Evolutionary conservation across 1,140 invertebrate species (phyloP), one percentile per base, ranked within the genome.

Genomic region (Uloborus diversus): DNA sequence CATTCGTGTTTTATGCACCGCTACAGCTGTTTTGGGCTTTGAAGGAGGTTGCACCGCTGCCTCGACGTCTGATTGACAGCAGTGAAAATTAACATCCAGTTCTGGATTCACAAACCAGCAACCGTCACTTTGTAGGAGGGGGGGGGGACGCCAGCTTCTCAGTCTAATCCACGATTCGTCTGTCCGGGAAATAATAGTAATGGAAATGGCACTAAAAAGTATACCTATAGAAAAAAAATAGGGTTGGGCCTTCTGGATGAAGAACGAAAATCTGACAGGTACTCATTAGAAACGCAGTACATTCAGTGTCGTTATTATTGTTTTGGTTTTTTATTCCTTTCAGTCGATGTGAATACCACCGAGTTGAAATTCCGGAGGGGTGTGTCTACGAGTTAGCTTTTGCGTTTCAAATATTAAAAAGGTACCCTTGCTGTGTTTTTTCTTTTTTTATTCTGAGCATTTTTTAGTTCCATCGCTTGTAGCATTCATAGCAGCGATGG

Each of bases 31-130:
- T 62, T 75, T 75, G 51, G 59, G 37, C 57, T 30, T 62, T 28
- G 62, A 73, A 51, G 71, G 59, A 51, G 73, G 61, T 62, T 27
- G 62, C 42, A 42, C 69, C 33, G 14, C 20, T 9, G 4, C 61
- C 73, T 17, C 57, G 73, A 65, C 73, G 25, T 28, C 13, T 78
- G 73, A 78, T 78, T 78, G 73, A 78, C 73, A 78, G 73, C 49
- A 49, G 49, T 47, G 73, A 78, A 78, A 78, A 78, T 78, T 78
- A 78, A 78, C 73, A 78, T 78, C 62, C 62, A 65, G 61, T 66
- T 65, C 62, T 59, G 49, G 73, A 78, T 78, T 78, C 73, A 57
- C 61, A 78, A 65, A 35, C 73, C 71, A 37, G 71, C 71, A 75
- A 75, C 71, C 71, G 42, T 75, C 71, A 75, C 37, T 75, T 75